Evolutionary conservation across 1,140 invertebrate species (phyloP).

Genomic region (Drosophila cardini): DNA sequence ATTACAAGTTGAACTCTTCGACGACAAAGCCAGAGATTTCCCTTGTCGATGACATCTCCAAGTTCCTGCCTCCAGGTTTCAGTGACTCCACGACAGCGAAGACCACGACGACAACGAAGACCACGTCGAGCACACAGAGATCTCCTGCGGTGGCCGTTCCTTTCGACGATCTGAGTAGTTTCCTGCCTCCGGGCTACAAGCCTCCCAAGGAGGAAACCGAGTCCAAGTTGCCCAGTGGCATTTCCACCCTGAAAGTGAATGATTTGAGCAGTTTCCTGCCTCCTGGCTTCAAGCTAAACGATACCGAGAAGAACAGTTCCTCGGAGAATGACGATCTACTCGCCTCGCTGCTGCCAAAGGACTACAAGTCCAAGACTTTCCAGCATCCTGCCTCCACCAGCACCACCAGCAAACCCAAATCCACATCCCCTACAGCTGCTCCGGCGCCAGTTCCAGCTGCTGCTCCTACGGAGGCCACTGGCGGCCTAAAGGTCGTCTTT

Average conservation of each 20-base stretch:
- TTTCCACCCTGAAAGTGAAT: constrained; percentile 71
- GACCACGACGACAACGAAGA: too few species aligned
- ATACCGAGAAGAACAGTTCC: constrained; percentile 65
- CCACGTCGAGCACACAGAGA: constrained; percentile 6
- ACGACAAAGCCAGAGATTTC: constrained; percentile 64
- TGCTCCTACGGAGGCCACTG: constrained; percentile 57
- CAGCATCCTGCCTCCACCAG: constrained; percentile 61
- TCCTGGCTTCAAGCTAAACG: constrained; percentile 86
- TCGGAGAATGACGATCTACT: constrained; percentile 86
- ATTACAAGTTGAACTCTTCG: constrained; percentile 85
- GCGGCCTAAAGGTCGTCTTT: constrained; percentile 90
- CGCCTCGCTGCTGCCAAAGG: constrained; percentile 87
- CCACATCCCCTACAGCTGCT: constrained; percentile 47
- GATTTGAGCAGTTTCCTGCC: constrained; percentile 85
- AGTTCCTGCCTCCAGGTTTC: constrained; percentile 88
- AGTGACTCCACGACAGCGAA: constrained; percentile 84
- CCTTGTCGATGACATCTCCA: constrained; percentile 86
- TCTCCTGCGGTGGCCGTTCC: constrained; percentile 80
- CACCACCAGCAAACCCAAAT: constrained; percentile 51
- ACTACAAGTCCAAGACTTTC: constrained; percentile 85
- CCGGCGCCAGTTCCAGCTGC: constrained; percentile 35
- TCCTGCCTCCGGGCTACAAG: constrained; percentile 86
- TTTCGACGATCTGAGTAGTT: constrained; percentile 84
- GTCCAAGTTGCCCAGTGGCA: constrained; percentile 34
- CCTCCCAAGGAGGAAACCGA: constrained; percentile 69